Base-by-base conservation (phyloP, 2,888 invertebrate genomes). In the Drosophila mayaguana region DNA sequence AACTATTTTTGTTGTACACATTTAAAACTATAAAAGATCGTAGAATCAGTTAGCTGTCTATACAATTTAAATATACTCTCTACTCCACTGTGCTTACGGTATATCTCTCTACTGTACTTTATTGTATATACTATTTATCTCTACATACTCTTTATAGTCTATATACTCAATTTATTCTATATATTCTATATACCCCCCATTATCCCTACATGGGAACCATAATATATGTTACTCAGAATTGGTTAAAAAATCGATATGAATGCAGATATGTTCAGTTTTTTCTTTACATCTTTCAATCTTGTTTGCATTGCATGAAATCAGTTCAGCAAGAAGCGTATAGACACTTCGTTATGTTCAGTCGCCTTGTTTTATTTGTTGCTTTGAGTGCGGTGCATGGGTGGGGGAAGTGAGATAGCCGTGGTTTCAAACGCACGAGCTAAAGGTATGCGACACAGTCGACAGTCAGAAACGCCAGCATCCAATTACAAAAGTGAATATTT, bases 401-500 rank as follows among this genome's bases (percentile, higher is more conserved):
- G 16, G 2, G 32, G 36, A 42, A 63, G 61, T 59, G 70, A 36
- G 50, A 11, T 5, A 9, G 43, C 36, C 54, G 65, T 46, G 50
- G 22, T 40, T 55, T 60, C 42, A 34, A 50, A 45, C 32, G 59
- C 18, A 60, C 54, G 7, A 38, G 53, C 78, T 57, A 63, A 72
- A 87, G 88, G 83, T 80, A 81, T 83, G 81, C 73, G 72, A 56
- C 38, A 54, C 38, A 63, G 63, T 38, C 12, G 46, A 36, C 42
- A 65, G 76, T 50, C 69, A 38, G 67, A 76, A 79, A 66, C 67
- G 75, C 76, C 81, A 80, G 77, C 88, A 77, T 88, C 88, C 88
- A 84, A 88, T 84, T 84, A 84, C 84, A 84, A 88, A 83, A 84
- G 88, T 83, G 86, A 83, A 83, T 80, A 76, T 86, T 83, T 78